Evolutionary conservation across 2,113 vertebrate genomes (phyloP).

Genomic region (Ahaetulla prasina): DNA sequence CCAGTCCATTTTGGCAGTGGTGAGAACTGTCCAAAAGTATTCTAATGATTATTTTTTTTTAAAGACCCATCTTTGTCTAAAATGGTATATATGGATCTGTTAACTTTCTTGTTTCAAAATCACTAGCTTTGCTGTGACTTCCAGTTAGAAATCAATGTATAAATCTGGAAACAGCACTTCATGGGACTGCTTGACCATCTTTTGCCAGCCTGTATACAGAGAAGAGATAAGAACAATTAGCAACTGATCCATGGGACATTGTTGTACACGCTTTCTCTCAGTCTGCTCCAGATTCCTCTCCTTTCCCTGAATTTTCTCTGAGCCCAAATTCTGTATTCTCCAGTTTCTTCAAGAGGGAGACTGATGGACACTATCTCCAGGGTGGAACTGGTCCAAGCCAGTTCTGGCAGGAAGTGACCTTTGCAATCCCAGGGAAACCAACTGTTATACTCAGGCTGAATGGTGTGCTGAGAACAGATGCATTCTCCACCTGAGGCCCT

Average conservation of each 20-base stretch:
- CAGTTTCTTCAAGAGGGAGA: conserved; percentile 82
- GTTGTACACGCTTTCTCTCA: conserved; percentile 50
- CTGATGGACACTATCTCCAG: conserved; percentile 72
- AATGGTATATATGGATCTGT: neutral
- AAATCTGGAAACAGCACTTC: neutral
- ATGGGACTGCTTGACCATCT: neutral
- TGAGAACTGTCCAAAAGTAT: neutral
- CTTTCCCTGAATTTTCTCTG: conserved; percentile 70
- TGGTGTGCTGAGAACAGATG: conserved; percentile 44
- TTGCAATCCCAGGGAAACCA: conserved; percentile 65
- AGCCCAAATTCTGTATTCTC: conserved; percentile 79
- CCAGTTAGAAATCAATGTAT: neutral
- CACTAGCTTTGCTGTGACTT: neutral
- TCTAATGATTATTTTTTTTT: neutral
- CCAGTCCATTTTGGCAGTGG: neutral
- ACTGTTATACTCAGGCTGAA: conserved; percentile 58
- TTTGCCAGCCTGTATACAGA: neutral
- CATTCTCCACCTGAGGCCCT: conserved; percentile 52
- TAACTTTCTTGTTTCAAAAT: neutral
- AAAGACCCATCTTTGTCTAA: neutral
- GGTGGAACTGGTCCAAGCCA: conserved; percentile 61
- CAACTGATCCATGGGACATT: neutral
- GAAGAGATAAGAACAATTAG: neutral
- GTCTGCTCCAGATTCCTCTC: conserved; percentile 69
- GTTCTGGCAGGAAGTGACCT: conserved; percentile 61